Evolutionary conservation across 2,888 invertebrate species (phyloP), one percentile per base, ranked within the genome.

Genomic region (Amphipoea oculea): DNA sequence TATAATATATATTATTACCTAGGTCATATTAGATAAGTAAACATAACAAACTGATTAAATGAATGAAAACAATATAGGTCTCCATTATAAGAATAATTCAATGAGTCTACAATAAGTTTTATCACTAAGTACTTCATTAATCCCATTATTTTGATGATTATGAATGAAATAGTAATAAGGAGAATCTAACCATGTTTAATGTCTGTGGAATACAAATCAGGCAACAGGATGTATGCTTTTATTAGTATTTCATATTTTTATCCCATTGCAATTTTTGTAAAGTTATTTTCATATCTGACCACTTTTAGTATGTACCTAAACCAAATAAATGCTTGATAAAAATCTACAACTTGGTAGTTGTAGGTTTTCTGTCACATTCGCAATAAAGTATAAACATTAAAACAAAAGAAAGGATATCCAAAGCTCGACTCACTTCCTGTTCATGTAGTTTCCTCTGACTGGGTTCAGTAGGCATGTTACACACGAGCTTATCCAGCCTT

Each of bases 401-500:
- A 54, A 29, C 3, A n/a, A 42, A 65, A 72, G 17, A 45, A 51
- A 14, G 7, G 14, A 66, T 23, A 62, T 20, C 17, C 9, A 54
- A 71, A n/a, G 40, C n/a, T 72, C 17, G n/a, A 90, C 95, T 95
- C 90, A 98, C 97, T 91, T 97, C 97, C 92, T 98, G 98, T 92
- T 98, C 98, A 94, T 98, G 97, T 91, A 98, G 98, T 96, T 98
- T 98, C 86, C 98, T 97, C 91, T 98, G 98, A 74, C 97, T 97
- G 23, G 98, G 97, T 90, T 98, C 98, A 86, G 96, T 94, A 9
- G 99, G 98, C 95, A 98, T 97, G 93, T 99, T 98, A 89, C 98
- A 97, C 60, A 99, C 97, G 81, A 99, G 97, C 94, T 99, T 99
- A 95, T 99, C 99, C 89, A 99, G 96, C 88, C 99, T 97, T 92